A percentile compares a stretch with the other conserved stretches of the same genome.
These are phyloP conservation scores for Podarcis raffonei DNA, from an alignment of 2,113 vertebrate species.

Conservation along the genomic window DNA sequence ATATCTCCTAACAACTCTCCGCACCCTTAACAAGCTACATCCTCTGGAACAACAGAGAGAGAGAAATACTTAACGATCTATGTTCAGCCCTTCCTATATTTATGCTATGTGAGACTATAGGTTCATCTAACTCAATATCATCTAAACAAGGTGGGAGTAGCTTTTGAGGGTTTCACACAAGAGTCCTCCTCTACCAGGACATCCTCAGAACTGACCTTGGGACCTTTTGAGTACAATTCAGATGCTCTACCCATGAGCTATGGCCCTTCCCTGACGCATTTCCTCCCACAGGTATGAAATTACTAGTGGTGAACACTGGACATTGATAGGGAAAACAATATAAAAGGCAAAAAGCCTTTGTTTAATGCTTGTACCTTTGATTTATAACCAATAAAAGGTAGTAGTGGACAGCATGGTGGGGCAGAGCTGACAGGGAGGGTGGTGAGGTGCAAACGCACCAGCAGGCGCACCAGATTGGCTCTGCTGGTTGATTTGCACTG, in stretches of 20 bases:
- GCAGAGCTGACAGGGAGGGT: too few relatives aligned
- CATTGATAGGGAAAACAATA: not conserved
- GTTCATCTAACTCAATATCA: not conserved
- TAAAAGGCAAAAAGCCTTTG: not conserved
- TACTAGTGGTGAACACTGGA: not conserved
- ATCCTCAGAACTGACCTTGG: not conserved
- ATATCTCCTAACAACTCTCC: too few relatives aligned
- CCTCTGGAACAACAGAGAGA: too few relatives aligned
- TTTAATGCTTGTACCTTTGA: not conserved
- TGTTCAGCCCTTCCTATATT: too few relatives aligned
- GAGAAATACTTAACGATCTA: too few relatives aligned
- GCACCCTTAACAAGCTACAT: too few relatives aligned
- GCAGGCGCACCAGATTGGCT: too few relatives aligned
- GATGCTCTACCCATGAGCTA: not conserved
- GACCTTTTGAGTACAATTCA: not conserved
- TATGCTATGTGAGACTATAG: not conserved
- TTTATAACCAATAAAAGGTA: not conserved
- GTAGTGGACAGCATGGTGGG: too few relatives aligned
- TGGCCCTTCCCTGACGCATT: not conserved
- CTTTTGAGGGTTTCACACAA: not conserved
- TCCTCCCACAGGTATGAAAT: not conserved
- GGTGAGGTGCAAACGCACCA: too few relatives aligned
- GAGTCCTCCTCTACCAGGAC: not conserved
- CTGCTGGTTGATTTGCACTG: too few relatives aligned
- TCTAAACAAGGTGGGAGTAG: not conserved